These are phyloP conservation scores for Urocolius indicus DNA, from an alignment of 2,113 vertebrate genomes.

Conservation along the genomic window DNA sequence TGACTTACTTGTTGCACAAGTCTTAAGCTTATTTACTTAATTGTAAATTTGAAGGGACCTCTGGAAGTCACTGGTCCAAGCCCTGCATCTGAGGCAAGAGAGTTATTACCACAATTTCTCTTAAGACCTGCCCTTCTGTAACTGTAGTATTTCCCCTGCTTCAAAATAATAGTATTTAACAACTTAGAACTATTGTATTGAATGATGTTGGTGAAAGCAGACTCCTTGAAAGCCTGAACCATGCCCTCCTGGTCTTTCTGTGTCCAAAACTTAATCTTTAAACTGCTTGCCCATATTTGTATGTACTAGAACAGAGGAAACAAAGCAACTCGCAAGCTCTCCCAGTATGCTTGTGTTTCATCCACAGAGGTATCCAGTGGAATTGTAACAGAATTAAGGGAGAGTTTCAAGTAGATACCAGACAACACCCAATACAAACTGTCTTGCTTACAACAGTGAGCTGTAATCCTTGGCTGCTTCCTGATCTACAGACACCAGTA, in stretches of 20 bases:
- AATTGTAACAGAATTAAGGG: neutral
- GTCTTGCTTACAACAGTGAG: neutral
- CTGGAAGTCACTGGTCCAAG: neutral
- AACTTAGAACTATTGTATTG: neutral
- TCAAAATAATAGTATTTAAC: neutral
- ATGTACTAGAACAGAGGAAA: neutral
- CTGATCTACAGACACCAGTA: neutral
- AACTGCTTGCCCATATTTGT: neutral
- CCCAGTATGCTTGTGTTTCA: neutral
- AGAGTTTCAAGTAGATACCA: neutral
- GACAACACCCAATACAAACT: neutral
- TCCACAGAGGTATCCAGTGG: neutral
- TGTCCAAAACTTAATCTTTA: neutral
- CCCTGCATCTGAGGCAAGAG: neutral
- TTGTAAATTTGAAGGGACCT: neutral
- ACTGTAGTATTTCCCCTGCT: neutral
- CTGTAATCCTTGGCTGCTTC: neutral
- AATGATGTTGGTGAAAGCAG: neutral
- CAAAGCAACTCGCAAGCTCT: neutral
- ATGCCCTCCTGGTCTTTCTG: neutral
- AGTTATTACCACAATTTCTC: neutral
- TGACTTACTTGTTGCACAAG: neutral
- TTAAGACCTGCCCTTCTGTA: neutral
- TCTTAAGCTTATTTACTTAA: constrained; percentile 14
- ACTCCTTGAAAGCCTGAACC: neutral